Evolutionary conservation across 2,888 invertebrate genomes (phyloP), one percentile per base, ranked within the genome.

Genomic region (Gastrophysa polygoni): DNA sequence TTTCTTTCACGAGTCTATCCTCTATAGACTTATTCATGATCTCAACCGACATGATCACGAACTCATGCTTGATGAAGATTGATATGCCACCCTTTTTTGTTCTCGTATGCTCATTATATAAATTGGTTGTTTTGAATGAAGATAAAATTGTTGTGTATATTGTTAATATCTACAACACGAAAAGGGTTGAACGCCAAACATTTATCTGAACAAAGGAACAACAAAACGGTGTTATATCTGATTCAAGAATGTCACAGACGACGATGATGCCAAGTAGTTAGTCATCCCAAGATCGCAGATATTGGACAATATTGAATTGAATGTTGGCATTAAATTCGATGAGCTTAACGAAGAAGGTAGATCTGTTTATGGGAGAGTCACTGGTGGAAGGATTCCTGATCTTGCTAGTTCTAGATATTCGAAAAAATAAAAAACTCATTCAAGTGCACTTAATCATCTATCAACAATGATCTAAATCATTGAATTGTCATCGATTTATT

Each of bases 161-260:
- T 32, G 32, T 32, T 2, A 11, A 32, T 10, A 32, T 8, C 11
- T 10, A 21, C 8, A 24, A 54, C 54, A 55, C 24, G 28, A 55
- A 55, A 55, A 24, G 54, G 54, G 54, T 55, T 38, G 50, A 57
- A 17, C 57, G 16, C 11, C 11, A 32, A 24, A 3, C 4, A 24
- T 7, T n/a, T n/a, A 7, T 5, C 24, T 24, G 24, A 32, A 32
- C 32, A 32, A 32, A 32, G 32, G 2, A 32, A 32, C 32, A 32
- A 32, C 6, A 11, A 8, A 32, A 5, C 32, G 32, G 11, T 32
- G 32, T 32, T 11, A 11, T 32, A 32, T 32, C 32, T 32, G 32
- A 32, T 32, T 32, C 32, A 32, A 32, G 11, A 32, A 32, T 32
- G 32, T 32, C 32, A 32, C 32, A 32, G 11, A 8, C 3, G 32